Evolutionary conservation across 2,888 invertebrate genomes (phyloP), one percentile per base, ranked within the genome.

Genomic region (Didymodactylos carnosus): DNA sequence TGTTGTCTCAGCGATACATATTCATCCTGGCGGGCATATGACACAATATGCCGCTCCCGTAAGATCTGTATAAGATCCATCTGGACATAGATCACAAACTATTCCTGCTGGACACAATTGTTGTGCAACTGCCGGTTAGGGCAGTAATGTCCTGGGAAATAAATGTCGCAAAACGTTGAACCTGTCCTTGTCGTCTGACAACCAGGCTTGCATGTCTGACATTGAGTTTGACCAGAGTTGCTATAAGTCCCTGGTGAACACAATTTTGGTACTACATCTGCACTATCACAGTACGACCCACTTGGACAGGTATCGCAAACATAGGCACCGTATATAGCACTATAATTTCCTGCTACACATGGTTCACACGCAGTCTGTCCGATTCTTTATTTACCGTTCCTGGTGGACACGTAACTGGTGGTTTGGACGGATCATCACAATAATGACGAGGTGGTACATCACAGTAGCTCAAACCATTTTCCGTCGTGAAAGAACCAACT

Each of bases 201-300:
- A 29, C 51, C 51, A 27, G 51, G 25, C 16, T 25, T 6, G 16
- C 51, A 51, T 51, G 51, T 25, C 19, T 13, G 25, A 27, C 51
- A 25, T n/a, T 13, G 4, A 5, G 27, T 29, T 51, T 51, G 51
- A 16, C 51, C 51, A 27, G 25, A 14, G 27, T 27, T 27, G 11
- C 51, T 27, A 16, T 16, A 51, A 16, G 80, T 80, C 25, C 82
- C 82, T 2, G 81, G 77, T 19, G 81, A 80, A 77, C 82, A 82
- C 10, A 79, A 77, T 11, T 76, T 70, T 0, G 81, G 79, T 35
- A 77, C 76, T 41, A 77, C 77, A 11, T 81, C 80, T 49, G 80
- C 81, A 73, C 80, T 80, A 19, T 80, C 80, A 77, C 82, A 82
- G 76, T 79, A 82, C 76, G 78, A 76, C 2, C 81, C 82, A n/a